Conservation (phyloP, 2,888 invertebrate species). For the Perithous albicinctus region DNA sequence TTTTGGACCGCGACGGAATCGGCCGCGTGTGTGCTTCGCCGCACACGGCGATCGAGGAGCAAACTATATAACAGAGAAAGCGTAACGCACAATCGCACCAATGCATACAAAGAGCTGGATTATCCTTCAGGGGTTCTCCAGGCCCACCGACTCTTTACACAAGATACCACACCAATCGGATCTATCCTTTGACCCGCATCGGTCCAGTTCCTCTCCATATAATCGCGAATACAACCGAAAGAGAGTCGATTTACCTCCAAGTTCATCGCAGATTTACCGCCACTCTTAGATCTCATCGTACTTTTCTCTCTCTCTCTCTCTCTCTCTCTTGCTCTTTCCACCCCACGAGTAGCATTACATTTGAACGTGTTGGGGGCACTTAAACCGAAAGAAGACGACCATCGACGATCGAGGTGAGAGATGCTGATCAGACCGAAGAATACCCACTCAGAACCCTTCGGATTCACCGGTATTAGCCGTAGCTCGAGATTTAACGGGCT, state of each 20-base stretch:
- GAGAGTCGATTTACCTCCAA: not conserved
- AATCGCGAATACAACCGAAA: slow-evolving; percentile 1
- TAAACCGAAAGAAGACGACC: slow-evolving; percentile 8
- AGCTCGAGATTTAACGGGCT: slow-evolving; percentile 53
- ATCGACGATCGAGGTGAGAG: slow-evolving; percentile 22
- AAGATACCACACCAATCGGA: slow-evolving; percentile 31
- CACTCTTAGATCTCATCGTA: not conserved
- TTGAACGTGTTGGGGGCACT: slow-evolving; percentile 8
- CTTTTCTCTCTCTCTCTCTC: not conserved
- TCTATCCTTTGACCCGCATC: slow-evolving; percentile 39
- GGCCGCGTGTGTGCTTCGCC: slow-evolving; percentile 20
- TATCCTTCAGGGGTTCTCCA: slow-evolving; percentile 60
- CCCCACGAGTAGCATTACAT: not conserved
- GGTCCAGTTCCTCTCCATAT: slow-evolving; percentile 12
- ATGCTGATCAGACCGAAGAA: slow-evolving; percentile 34
- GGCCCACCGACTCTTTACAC: slow-evolving; percentile 23
- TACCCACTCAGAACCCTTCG: slow-evolving; percentile 20
- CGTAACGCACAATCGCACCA: slow-evolving; percentile 65
- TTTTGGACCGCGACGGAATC: not conserved
- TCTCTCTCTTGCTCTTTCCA: not conserved
- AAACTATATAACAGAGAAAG: slow-evolving; percentile 26
- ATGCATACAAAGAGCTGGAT: slow-evolving; percentile 73
- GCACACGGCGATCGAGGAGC: slow-evolving; percentile 1
- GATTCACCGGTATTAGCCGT: slow-evolving; percentile 51
- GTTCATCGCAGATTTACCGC: slow-evolving; percentile 14